phyloP scores from a whole-genome alignment of 2,113 vertebrate genomes.

The Desmodus rotundus region DNA sequence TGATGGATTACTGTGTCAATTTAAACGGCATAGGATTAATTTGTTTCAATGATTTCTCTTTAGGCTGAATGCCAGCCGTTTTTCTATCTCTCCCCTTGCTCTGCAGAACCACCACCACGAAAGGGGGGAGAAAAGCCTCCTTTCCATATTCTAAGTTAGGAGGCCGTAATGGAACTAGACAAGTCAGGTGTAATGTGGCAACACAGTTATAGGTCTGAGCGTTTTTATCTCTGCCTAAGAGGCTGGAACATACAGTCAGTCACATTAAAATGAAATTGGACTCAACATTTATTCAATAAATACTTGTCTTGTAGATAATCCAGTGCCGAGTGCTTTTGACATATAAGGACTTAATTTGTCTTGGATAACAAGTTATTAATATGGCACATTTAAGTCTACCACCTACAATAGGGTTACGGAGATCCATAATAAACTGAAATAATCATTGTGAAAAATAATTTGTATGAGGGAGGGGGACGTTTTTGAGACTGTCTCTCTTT shows the following conservation, averaged over 20 bases:
- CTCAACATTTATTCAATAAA: constrained; percentile 88
- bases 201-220: constrained; percentile 73
- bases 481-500: constrained; percentile 38
- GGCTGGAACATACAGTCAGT: constrained; percentile 81
- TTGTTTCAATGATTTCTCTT: constrained; percentile 99
- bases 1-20: constrained; percentile 99
- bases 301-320: constrained; percentile 87
- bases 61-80: constrained; percentile 92
- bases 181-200: constrained; percentile 81
- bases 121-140: background rate
- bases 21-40: constrained; percentile 99
- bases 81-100: constrained; percentile 79
- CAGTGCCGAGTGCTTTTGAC: constrained; percentile 84
- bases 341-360: constrained; percentile 88
- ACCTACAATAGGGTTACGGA: constrained; percentile 81
- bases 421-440: constrained; percentile 70
- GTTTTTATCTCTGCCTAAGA: constrained; percentile 80
- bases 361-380: constrained; percentile 87
- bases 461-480: constrained; percentile 56
- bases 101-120: constrained; percentile 70
- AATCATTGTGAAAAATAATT: constrained; percentile 65
- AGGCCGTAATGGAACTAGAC: constrained; percentile 83
- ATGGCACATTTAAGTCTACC: constrained; percentile 84
- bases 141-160: constrained; percentile 71
- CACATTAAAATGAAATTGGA: constrained; percentile 88